A percentile compares a stretch with the other conserved stretches of the same genome.
These are phyloP conservation scores for Podiceps cristatus DNA, from an alignment of 2,113 vertebrate genomes.

Conservation along the genomic window DNA sequence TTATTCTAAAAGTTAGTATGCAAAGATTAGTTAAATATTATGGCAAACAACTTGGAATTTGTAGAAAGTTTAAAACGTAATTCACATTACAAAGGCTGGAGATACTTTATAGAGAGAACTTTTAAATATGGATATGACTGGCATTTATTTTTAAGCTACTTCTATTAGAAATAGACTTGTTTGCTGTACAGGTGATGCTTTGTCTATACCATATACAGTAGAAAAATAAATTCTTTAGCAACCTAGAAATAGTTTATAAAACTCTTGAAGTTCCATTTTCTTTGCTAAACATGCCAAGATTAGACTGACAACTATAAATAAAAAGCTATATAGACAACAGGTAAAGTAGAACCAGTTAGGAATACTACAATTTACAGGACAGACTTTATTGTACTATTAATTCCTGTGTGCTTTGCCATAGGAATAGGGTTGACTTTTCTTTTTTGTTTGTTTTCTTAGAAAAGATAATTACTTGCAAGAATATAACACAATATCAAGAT, in stretches of 20 bases:
- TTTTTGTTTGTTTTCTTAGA: conserved; percentile 81
- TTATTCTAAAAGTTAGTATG: conserved; percentile 48
- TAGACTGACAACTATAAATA: conserved; percentile 84
- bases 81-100: conserved; percentile 75
- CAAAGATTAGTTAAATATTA: conserved; percentile 63
- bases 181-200: conserved; percentile 83
- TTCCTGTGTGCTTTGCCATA: conserved; percentile 83
- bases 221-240: conserved; percentile 88
- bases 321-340: conserved; percentile 81
- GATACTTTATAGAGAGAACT: conserved; percentile 66
- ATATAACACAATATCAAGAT: conserved; percentile 81
- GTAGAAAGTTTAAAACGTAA: conserved; percentile 72
- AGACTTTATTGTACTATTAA: conserved; percentile 81
- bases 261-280: conserved; percentile 81
- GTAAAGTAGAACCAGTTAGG: conserved; percentile 83
- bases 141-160: conserved; percentile 78
- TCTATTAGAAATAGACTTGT: conserved; percentile 79
- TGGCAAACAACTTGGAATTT: conserved; percentile 21
- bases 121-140: conserved; percentile 74
- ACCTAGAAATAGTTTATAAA: conserved; percentile 88
- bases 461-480: conserved; percentile 84
- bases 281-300: conserved; percentile 80
- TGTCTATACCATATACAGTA: conserved; percentile 85
- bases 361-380: conserved; percentile 82
- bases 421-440: conserved; percentile 70